Base-by-base conservation (phyloP, 2,797 vertebrate genomes). In the Pseudomugil gertrudae region DNA sequence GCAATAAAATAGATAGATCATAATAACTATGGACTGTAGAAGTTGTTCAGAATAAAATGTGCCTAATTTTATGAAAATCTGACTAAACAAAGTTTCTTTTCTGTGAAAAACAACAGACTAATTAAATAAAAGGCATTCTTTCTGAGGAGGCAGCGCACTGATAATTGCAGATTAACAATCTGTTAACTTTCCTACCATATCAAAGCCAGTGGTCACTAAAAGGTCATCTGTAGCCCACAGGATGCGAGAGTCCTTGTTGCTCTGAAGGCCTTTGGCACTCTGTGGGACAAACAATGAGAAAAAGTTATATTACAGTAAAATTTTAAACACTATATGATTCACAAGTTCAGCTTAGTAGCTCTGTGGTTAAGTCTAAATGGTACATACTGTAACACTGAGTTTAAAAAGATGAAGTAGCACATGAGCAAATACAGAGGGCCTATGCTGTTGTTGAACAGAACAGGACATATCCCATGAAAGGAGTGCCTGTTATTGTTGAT, bases 201-300 rank as follows among this genome's bases (percentile, higher is more conserved):
- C 97, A 85, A 97, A 97, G 64, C 96, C 95, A 0, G 96, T 90
- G 1, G 96, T 96, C 76, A 99, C 81, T 19, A 99, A 88, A 79
- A 85, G 66, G 72, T 96, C 93, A 21, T 94, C 91, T 65, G 91
- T 94, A 47, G 93, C 89, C 98, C 98, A 99, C 21, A 93, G 88
- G 83, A 97, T 86, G 33, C 94, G 93, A 2, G 94, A 95, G 73
- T 96, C 96, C 90, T 93, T 96, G 92, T 94, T 95, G 84, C 85
- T 96, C 81, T 93, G 92, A 0, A 97, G 95, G 54, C 93, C 91
- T 14, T 30, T 88, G 60, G 92, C 85, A 47, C 94, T 95, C 97
- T 99, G 69, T 43, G 72, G 52, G 40, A 84, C 43, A 87, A 57
- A 87, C 10, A 66, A 65, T 14, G 27, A 5, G 71, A 51, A 54